phyloP scores from a whole-genome alignment of 2,113 vertebrate genomes.

The Malurus alboscapulatus region DNA sequence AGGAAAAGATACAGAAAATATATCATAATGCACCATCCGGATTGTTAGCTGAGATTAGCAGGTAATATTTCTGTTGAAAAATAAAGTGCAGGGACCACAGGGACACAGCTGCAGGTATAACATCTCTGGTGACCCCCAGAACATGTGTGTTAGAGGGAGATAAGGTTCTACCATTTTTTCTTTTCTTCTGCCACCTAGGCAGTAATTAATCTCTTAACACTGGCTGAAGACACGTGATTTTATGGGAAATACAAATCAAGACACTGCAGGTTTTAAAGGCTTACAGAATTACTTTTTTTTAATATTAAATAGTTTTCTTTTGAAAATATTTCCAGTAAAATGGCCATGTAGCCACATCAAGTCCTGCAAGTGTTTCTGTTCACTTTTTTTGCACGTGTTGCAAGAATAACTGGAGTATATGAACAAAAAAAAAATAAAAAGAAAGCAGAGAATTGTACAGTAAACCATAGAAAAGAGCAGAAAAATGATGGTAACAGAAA shows the following conservation, averaged over 20 bases:
- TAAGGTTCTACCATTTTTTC: neutral
- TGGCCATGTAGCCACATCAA: neutral
- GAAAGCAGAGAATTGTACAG: neutral
- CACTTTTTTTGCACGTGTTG: neutral
- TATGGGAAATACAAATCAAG: conserved; percentile 61
- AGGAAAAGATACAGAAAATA: neutral
- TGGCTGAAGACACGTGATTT: conserved; percentile 12
- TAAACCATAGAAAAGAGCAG: conserved; percentile 17
- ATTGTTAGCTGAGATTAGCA: neutral
- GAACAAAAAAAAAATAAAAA: neutral
- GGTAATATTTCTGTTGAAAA: conserved; percentile 12
- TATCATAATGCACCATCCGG: neutral
- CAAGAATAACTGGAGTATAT: neutral
- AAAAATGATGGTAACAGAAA: conserved; percentile 7
- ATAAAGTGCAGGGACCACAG: neutral
- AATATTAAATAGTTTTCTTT: neutral
- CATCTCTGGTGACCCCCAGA: neutral
- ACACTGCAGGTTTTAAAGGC: conserved; percentile 4
- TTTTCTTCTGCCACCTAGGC: neutral
- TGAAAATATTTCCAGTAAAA: neutral
- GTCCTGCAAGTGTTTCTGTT: neutral
- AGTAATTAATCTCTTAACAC: neutral
- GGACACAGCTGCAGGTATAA: neutral
- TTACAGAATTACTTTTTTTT: neutral
- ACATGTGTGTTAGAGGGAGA: neutral